Evolutionary conservation across 2,888 invertebrate species (phyloP).

Genomic region (Ormyrus pomaceus): DNA sequence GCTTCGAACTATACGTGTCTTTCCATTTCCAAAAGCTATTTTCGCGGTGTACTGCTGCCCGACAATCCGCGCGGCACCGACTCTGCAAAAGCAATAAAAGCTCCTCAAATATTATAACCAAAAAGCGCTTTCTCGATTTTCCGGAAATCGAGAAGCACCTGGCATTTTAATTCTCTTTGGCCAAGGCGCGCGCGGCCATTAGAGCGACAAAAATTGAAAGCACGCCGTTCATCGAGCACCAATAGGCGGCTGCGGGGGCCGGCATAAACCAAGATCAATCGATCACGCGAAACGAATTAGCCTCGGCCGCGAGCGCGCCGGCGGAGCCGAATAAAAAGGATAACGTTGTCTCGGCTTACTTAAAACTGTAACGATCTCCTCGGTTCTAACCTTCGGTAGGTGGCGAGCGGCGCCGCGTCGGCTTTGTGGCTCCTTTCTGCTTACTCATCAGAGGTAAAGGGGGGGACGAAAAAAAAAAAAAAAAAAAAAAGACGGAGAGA

Average conservation of each 20-base stretch:
- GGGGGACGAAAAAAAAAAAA: too few relatives aligned
- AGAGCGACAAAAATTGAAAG: background rate
- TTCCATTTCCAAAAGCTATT: slow-evolving; percentile 33
- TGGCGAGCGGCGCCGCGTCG: background rate
- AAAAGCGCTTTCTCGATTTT: too few relatives aligned
- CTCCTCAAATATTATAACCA: too few relatives aligned
- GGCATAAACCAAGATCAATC: background rate
- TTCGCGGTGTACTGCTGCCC: too few relatives aligned
- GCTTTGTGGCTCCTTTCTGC: slow-evolving; percentile 30
- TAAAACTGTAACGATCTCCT: slow-evolving; percentile 22
- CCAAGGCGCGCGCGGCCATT: too few relatives aligned
- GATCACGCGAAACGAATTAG: slow-evolving; percentile 1
- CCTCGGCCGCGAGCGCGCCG: background rate
- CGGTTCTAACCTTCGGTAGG: slow-evolving; percentile 17
- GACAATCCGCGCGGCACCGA: too few relatives aligned
- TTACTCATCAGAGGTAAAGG: slow-evolving; percentile 36
- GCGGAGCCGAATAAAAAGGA: slow-evolving; percentile 4
- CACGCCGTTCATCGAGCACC: background rate
- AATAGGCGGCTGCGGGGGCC: background rate
- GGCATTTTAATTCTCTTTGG: too few relatives aligned
- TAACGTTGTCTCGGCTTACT: background rate
- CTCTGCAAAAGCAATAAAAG: too few relatives aligned
- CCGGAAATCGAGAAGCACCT: too few relatives aligned
- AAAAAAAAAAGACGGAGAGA: slow-evolving; percentile 9
- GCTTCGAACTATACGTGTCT: slow-evolving; percentile 12